Base-by-base conservation (phyloP, 2,113 vertebrate genomes). In the Syngnathoides biaculeatus region DNA sequence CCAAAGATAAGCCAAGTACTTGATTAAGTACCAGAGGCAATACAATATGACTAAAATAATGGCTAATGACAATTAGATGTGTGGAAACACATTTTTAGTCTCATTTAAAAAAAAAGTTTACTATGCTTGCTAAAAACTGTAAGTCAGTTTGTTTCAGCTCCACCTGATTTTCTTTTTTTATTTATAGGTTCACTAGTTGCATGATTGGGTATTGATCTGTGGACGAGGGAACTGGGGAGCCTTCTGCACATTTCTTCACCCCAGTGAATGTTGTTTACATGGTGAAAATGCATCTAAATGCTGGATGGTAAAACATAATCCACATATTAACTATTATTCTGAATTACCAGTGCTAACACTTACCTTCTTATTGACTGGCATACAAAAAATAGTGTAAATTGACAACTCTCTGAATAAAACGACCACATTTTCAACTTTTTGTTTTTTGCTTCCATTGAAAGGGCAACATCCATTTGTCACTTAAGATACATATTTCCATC, bases 191-290 rank as follows among this genome's bases (percentile, higher is more conserved):
- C 13, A 47, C n/a, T 63, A 15, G 20, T 26, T 63, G 42, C 61
- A 63, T 63, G 22, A 64, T 64, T 64, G 24, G 10, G 8, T 48
- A 63, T 64, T 64, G 62, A 64, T 64, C 62, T 47, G 62, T 64
- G 43, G 43, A 47, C 20, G 62, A 9, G 42, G 19, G 43, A 64
- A 47, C 15, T 47, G 9, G 24, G 8, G 14, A 47, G 26, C 17
- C 26, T 47, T 64, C 15, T 30, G 24, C 15, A 47, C 10, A 39
- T 47, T 30, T 45, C 11, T 62, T 62, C 7, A 26, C 40, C 13
- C 22, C 40, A 43, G 3, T 62, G 57, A 60, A 60, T 39, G 57
- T 38, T 60, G 61, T 63, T 62, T 42, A 43, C 20, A 19, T 13
- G 39, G 12, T 42, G 39, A 40, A 62, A 42, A 61, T 40, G 39